Conservation (phyloP, 2,113 vertebrate species). For the Lontra canadensis region DNA sequence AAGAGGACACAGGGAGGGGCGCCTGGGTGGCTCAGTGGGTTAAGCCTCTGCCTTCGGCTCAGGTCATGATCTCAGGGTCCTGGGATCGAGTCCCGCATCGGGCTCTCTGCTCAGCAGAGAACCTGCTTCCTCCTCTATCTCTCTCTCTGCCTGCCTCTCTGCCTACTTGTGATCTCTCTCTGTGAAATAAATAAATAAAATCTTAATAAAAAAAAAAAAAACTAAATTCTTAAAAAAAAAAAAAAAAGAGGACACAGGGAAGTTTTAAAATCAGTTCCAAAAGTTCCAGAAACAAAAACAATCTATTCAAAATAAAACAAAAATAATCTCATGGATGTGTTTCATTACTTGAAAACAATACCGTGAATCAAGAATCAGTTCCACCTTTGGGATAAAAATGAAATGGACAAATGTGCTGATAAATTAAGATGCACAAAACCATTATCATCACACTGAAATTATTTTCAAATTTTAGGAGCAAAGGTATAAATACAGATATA, state of each 20-base stretch:
- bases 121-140: too few species aligned
- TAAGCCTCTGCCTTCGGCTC: too few species aligned
- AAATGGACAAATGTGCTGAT: conserved; percentile 15
- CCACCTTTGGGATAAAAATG: not conserved
- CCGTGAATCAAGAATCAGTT: conserved; percentile 24
- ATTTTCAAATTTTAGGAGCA: conserved; percentile 27
- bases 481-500: conserved; percentile 32
- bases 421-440: conserved; percentile 27
- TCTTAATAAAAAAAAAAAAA: too few species aligned
- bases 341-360: not conserved
- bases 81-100: too few species aligned
- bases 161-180: too few species aligned
- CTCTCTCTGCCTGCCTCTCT: too few species aligned
- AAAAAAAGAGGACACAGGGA: not conserved
- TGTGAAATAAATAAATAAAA: too few species aligned
- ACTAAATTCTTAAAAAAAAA: too few species aligned
- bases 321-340: not conserved
- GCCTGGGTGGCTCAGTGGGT: too few species aligned
- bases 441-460: not conserved
- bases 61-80: too few species aligned
- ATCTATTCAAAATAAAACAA: not conserved
- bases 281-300: not conserved
- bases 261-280: not conserved
- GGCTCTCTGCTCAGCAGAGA: too few species aligned
- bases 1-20: not conserved